These are phyloP conservation scores for Microctonus hyperodae DNA, from an alignment of 2,888 invertebrate genomes.

Conservation along the genomic window DNA sequence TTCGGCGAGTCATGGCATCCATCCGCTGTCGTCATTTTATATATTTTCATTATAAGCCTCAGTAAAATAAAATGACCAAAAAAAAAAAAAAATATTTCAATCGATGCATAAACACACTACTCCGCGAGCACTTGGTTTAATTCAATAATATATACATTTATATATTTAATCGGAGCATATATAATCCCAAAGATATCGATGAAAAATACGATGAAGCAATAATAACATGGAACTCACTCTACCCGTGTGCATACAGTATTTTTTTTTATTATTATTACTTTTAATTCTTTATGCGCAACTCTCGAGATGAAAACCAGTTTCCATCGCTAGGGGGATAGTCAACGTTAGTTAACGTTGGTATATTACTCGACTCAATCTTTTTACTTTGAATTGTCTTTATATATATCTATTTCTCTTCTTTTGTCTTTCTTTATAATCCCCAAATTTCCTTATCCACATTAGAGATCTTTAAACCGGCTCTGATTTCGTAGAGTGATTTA, in stretches of 20 bases:
- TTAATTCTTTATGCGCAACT: slow-evolving; percentile 33
- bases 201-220: background rate
- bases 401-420: slow-evolving; percentile 18
- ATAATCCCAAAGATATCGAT: background rate
- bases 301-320: slow-evolving; percentile 40
- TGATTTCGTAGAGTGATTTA: slow-evolving; percentile 22
- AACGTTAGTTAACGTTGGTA: slow-evolving; percentile 21
- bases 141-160: background rate
- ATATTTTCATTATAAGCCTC: background rate
- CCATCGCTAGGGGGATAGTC: slow-evolving; percentile 19
- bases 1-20: slow-evolving; percentile 18
- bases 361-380: slow-evolving; percentile 31
- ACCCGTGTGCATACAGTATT: slow-evolving; percentile 36
- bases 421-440: slow-evolving; percentile 18
- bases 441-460: slow-evolving; percentile 31
- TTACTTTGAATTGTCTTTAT: slow-evolving; percentile 9
- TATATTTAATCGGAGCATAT: background rate
- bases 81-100: background rate
- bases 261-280: slow-evolving; percentile 42
- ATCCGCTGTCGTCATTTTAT: background rate
- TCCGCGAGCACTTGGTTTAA: background rate
- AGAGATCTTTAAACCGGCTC: slow-evolving; percentile 37
- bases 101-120: background rate
- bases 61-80: too few species aligned
- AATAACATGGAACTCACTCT: background rate